Conservation (phyloP, 1,140 invertebrate species). For the Zaprionus capensis region DNA sequence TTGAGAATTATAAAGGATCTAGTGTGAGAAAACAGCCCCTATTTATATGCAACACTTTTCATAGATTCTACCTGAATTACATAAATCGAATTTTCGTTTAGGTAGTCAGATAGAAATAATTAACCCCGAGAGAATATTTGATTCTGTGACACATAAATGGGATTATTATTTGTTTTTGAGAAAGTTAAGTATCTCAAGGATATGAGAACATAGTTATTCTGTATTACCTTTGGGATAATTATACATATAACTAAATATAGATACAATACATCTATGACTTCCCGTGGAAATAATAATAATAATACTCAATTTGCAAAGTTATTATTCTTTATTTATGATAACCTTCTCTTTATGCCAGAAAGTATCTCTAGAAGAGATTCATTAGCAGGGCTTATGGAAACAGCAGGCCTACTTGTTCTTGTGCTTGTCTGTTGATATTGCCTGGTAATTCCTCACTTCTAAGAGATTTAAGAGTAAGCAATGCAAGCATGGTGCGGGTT, state of each 20-base stretch:
- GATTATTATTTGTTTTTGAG: constrained; percentile 85
- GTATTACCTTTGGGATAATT: constrained; percentile 84
- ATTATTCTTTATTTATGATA: not conserved
- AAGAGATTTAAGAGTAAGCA: constrained; percentile 50
- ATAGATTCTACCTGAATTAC: not conserved
- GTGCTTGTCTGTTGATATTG: constrained; percentile 1
- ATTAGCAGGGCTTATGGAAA: constrained; percentile 10
- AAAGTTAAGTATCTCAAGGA: constrained; percentile 84
- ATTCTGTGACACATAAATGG: not conserved
- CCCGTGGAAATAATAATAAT: too few relatives aligned
- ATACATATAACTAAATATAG: not conserved
- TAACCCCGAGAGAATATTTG: too few relatives aligned
- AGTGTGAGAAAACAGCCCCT: not conserved
- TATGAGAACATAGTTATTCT: constrained; percentile 86
- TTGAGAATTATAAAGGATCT: constrained; percentile 52
- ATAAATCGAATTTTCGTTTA: not conserved
- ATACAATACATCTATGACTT: not conserved
- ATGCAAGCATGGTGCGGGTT: constrained; percentile 30
- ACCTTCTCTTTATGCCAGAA: not conserved
- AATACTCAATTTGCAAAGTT: too few relatives aligned
- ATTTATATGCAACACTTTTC: constrained; percentile 7
- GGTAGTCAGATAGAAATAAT: not conserved
- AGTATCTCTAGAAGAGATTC: not conserved
- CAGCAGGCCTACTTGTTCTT: constrained; percentile 7
- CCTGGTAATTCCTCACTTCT: constrained; percentile 10